Percentiles rank a stretch among this genome's conserved stretches.
These are phyloP conservation scores for Thripadectes ignobilis DNA, from an alignment of 2,797 vertebrate genomes.

Conservation along the genomic window DNA sequence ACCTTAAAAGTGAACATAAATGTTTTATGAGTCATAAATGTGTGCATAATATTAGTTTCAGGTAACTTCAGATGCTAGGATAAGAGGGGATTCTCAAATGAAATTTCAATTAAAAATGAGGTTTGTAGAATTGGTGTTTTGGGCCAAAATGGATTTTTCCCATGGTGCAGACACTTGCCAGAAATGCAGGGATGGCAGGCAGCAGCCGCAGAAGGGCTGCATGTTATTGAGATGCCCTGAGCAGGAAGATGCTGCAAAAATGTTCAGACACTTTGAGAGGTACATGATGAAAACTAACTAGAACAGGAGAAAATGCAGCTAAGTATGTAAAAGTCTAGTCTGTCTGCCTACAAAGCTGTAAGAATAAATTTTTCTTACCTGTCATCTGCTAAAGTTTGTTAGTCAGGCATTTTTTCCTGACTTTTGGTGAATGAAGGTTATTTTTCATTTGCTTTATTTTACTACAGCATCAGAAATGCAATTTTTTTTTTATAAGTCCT, in stretches of 20 bases:
- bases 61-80: background rate
- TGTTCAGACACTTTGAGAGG: background rate
- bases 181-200: background rate
- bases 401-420: background rate
- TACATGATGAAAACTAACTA: background rate
- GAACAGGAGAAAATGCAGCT: background rate
- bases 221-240: background rate
- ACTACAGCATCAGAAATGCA: background rate
- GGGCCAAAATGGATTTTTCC: background rate
- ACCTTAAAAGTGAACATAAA: background rate
- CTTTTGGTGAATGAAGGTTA: background rate
- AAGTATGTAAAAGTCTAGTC: background rate
- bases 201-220: fast-evolving
- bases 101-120: background rate
- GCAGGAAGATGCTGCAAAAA: background rate
- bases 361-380: background rate
- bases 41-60: background rate
- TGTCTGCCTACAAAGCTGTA: background rate
- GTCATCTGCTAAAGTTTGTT: background rate
- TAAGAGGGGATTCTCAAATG: background rate
- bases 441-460: background rate
- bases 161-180: background rate
- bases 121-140: background rate
- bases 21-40: background rate
- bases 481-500: background rate